Conservation (phyloP, 2,797 vertebrate genomes). For the Sciurus vulgaris region DNA sequence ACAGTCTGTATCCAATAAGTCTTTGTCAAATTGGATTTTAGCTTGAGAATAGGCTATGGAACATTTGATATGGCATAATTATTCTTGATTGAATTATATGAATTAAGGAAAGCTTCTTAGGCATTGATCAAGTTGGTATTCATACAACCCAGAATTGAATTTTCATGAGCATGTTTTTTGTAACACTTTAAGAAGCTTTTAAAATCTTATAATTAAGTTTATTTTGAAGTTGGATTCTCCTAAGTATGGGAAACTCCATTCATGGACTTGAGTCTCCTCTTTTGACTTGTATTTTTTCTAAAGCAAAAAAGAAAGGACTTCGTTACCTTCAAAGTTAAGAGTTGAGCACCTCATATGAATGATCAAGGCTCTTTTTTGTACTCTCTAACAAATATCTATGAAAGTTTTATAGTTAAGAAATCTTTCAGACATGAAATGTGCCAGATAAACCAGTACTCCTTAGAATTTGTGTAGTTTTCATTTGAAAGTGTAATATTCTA, state of each 20-base stretch:
- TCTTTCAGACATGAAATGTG: constrained; percentile 35
- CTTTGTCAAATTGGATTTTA: constrained; percentile 41
- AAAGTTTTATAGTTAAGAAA: constrained; percentile 22
- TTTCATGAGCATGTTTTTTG: constrained; percentile 6
- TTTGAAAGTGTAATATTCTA: constrained; percentile 64
- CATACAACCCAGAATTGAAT: constrained; percentile 19
- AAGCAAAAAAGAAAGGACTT: constrained; percentile 10
- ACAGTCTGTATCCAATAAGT: neutral
- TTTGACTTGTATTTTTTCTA: neutral
- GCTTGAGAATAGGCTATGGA: neutral
- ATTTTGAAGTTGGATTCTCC: constrained; percentile 44
- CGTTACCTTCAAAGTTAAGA: neutral
- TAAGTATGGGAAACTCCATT: neutral
- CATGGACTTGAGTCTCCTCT: neutral
- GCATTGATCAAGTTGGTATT: neutral
- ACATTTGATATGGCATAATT: neutral
- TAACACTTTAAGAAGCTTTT: neutral
- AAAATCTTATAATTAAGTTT: constrained; percentile 31
- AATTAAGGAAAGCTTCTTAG: neutral
- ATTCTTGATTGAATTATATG: constrained; percentile 44
- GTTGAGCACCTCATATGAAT: neutral
- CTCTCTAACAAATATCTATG: constrained; percentile 12
- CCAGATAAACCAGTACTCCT: constrained; percentile 31
- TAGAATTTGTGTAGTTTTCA: constrained; percentile 41
- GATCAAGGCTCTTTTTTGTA: neutral